Evolutionary conservation across 2,113 vertebrate species (phyloP), one percentile per base, ranked within the genome.

Genomic region (Eudyptes chrysolophus): DNA sequence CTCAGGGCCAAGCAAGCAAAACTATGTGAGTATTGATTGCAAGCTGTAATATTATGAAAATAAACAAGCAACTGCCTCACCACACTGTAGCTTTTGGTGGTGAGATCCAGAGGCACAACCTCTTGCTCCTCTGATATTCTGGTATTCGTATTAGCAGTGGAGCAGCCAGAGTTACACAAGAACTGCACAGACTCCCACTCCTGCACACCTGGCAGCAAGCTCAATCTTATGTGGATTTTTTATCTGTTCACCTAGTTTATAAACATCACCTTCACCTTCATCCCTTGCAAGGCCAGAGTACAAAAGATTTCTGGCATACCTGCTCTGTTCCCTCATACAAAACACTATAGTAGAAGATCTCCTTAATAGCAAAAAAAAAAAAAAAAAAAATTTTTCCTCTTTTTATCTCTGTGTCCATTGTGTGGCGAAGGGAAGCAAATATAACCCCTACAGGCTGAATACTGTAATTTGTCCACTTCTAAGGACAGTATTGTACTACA

Each of bases 21-120:
- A 87, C 55, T 81, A 20, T 48, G 52, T 10, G 18, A 72, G 48
- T 72, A 94, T 36, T 88, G 86, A 89, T 10, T 88, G 40, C 64
- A 80, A 80, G 40, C 66, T 66, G 49, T 54, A 74, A 79, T 77
- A 40, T 58, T 79, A 79, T 60, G 24, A 92, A 83, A 84, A 34
- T 69, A 95, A 92, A 92, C 21, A 83, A 96, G 62, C 30, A 77
- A 70, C 34, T 29, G 60, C 64, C 46, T 94, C 30, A 83, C 44
- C 75, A 72, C 46, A 80, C 22, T 18, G 40, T 4, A 70, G 83
- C 75, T 21, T 34, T 57, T 89, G 62, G 18, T 17, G 0, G 36
- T 1, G 24, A 72, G 24, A 44, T 38, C 30, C 61, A 74, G 52
- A 44, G 13, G 24, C 32, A 79, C 26, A 54, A 32, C 7, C 16